Evolutionary conservation across 2,888 invertebrate species (phyloP), one percentile per base, ranked within the genome.

Genomic region (Dusona sp.): DNA sequence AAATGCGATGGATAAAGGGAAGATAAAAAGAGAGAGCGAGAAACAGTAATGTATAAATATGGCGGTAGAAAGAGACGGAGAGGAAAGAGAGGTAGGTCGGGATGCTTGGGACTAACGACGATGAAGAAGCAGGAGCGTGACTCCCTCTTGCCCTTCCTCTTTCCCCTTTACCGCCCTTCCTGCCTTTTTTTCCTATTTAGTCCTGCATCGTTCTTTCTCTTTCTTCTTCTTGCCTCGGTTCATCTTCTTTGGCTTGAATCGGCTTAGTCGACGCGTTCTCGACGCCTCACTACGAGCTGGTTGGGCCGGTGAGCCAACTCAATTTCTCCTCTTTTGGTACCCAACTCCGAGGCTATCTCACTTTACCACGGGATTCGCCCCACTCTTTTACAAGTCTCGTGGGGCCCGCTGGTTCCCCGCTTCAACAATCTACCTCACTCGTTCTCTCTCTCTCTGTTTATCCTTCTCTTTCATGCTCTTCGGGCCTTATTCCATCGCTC

Each of bases 281-380:
- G 65, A 38, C 73, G 80, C 84, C 86, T 81, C 86, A 81, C 84
- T 79, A 61, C 83, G 38, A 79, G 68, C 79, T 84, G 84, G 82
- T 83, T 86, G 87, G 88, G 88, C 90, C 87, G 90, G 88, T 89
- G 88, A 90, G 89, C 90, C 90, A 91, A 92, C 92, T 92, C 92
- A 92, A 92, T 92, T 92, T 92, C 92, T 92, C 92, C 92, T 92
- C 92, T 92, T 92, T 92, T 92, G 92, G 92, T 91, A 91, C 92
- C 92, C 90, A 92, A 92, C 91, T 92, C 89, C 83, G 88, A 83
- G 89, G 86, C 84, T 42, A 78, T 61, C 72, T 75, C 78, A 73
- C 65, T 79, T 75, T 70, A 48, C 84, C 73, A 77, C 77, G 77
- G 73, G 85, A 83, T 84, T 87, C 86, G 80, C 82, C 86, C 88